phyloP scores from a whole-genome alignment of 2,113 vertebrate species.

The Rhabdomys dilectus region DNA sequence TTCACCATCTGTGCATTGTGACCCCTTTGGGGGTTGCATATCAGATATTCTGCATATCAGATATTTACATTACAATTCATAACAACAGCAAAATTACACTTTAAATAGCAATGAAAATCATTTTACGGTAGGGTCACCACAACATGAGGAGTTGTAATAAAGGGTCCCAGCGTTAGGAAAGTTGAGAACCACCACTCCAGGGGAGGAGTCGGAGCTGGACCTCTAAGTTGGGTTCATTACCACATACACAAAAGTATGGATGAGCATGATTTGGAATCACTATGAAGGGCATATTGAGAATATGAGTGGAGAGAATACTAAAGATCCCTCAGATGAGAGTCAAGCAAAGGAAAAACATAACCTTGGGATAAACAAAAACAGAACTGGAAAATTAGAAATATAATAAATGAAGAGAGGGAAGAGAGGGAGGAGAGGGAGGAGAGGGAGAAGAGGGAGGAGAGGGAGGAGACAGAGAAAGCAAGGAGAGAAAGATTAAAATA shows the following conservation, averaged over 20 bases:
- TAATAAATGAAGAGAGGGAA: not conserved
- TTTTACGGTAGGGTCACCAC: not conserved
- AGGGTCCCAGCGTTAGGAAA: not conserved
- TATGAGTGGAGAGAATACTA: not conserved
- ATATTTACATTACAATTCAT: not conserved
- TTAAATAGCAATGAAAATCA: not conserved
- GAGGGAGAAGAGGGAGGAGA: not conserved
- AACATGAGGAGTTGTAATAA: not conserved
- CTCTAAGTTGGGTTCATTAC: not conserved
- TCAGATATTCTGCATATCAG: not conserved
- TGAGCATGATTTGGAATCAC: not conserved
- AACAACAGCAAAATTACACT: not conserved
- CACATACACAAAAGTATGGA: not conserved
- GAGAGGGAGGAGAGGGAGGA: not conserved
- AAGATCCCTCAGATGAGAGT: not conserved
- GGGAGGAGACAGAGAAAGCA: not conserved
- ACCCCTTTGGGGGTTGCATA: not conserved
- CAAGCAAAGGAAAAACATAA: not conserved
- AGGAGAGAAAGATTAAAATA: not conserved
- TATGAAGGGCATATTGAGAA: not conserved
- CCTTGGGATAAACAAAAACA: not conserved
- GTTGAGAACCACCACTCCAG: not conserved
- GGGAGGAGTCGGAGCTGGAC: not conserved
- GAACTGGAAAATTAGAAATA: not conserved
- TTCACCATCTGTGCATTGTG: not conserved